Conservation (phyloP, 1,140 invertebrate genomes). For the Reticulitermes speratus region DNA sequence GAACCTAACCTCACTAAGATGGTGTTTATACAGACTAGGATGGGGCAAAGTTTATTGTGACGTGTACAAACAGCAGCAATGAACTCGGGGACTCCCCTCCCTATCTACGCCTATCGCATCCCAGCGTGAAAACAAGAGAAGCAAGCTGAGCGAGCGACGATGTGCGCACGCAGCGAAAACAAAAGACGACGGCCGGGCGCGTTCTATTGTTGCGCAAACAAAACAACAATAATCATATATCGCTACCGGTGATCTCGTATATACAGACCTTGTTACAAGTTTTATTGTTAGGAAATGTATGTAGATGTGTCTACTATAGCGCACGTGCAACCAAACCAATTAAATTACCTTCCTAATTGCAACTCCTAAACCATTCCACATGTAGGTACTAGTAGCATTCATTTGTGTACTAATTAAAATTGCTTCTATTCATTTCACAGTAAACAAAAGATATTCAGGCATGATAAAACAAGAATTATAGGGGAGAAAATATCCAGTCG, state of each 20-base stretch:
- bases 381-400: background rate
- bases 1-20: background rate
- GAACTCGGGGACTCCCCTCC: background rate
- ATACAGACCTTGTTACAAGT: background rate
- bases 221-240: conserved; percentile 12
- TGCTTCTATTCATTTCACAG: background rate
- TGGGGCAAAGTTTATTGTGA: background rate
- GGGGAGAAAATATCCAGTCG: too few relatives aligned
- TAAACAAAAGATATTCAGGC: background rate
- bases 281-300: background rate
- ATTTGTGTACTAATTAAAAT: background rate
- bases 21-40: background rate
- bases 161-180: background rate
- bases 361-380: background rate
- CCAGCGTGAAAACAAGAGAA: background rate
- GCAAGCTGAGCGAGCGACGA: background rate
- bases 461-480: background rate
- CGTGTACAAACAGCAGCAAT: background rate
- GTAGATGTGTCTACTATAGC: background rate
- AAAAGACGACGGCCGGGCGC: background rate
- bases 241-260: background rate
- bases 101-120: too few relatives aligned
- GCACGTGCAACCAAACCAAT: background rate
- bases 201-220: background rate
- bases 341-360: background rate